Evolutionary conservation across 2,888 invertebrate genomes (phyloP).

Genomic region (Volucella inanis): DNA sequence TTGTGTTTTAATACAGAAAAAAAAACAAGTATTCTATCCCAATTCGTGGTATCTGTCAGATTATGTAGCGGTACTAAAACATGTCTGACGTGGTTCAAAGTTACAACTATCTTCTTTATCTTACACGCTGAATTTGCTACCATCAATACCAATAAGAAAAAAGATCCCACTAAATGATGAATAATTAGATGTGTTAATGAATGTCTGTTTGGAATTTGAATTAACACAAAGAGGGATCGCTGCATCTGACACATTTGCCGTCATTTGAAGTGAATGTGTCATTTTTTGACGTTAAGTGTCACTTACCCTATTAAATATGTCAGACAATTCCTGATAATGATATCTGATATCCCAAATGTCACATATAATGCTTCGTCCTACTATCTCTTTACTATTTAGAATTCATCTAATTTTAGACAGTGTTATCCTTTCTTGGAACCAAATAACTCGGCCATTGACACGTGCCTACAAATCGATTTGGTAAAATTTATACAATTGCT

Average conservation of each 20-base stretch:
- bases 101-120: constrained; percentile 12
- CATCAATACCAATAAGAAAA: not conserved
- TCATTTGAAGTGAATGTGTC: not conserved
- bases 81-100: not conserved
- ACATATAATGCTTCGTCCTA: too few species aligned
- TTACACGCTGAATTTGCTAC: not conserved
- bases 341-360: too few species aligned
- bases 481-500: constrained; percentile 10
- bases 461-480: constrained; percentile 5
- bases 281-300: not conserved
- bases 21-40: constrained; percentile 9
- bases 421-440: constrained; percentile 7
- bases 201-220: not conserved
- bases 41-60: not conserved
- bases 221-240: not conserved
- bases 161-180: not conserved
- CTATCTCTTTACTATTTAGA: not conserved
- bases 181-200: not conserved
- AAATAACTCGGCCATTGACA: constrained; percentile 15
- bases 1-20: constrained; percentile 1
- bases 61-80: not conserved
- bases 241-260: constrained; percentile 21
- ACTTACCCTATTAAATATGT: too few species aligned
- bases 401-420: constrained; percentile 9
- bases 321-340: too few species aligned